Evolutionary conservation across 92 coral and sea anemone genomes (phyloP).

Genomic region (Palythoa grandis): DNA sequence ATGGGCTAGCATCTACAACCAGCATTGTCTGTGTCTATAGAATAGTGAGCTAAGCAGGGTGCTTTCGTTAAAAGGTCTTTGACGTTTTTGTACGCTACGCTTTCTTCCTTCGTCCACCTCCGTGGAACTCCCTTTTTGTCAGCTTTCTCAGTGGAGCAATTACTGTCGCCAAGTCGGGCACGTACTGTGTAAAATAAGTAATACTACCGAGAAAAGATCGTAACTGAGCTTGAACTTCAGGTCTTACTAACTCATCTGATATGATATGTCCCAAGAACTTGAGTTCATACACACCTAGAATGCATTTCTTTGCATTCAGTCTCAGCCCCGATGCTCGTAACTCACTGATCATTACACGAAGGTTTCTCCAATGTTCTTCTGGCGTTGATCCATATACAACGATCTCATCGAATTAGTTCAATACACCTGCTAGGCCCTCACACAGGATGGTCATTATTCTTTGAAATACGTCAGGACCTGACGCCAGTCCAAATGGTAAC

Average conservation of each 20-base stretch:
- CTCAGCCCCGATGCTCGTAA: slow-evolving; percentile 23
- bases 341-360: neutral
- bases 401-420: neutral
- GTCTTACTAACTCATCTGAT: slow-evolving; percentile 18
- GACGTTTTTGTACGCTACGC: slow-evolving; percentile 20
- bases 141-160: slow-evolving; percentile 31
- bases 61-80: slow-evolving; percentile 39
- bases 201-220: slow-evolving; percentile 33
- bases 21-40: slow-evolving; percentile 50
- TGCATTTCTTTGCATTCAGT: slow-evolving; percentile 5
- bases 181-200: slow-evolving; percentile 32
- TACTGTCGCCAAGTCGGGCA: slow-evolving; percentile 29
- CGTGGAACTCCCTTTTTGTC: slow-evolving; percentile 22
- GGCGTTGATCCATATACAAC: slow-evolving; percentile 18
- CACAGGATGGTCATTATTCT: no score
- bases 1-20: slow-evolving; percentile 45
- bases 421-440: neutral
- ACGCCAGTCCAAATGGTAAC: no score
- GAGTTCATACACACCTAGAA: slow-evolving; percentile 21
- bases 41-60: slow-evolving; percentile 55
- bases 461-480: no score
- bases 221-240: slow-evolving; percentile 23
- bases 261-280: slow-evolving; percentile 28
- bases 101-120: slow-evolving; percentile 26
- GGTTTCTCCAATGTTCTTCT: slow-evolving; percentile 19